These are phyloP conservation scores for Opisthograptis luteolata DNA, from an alignment of 2,888 invertebrate genomes.

Conservation along the genomic window DNA sequence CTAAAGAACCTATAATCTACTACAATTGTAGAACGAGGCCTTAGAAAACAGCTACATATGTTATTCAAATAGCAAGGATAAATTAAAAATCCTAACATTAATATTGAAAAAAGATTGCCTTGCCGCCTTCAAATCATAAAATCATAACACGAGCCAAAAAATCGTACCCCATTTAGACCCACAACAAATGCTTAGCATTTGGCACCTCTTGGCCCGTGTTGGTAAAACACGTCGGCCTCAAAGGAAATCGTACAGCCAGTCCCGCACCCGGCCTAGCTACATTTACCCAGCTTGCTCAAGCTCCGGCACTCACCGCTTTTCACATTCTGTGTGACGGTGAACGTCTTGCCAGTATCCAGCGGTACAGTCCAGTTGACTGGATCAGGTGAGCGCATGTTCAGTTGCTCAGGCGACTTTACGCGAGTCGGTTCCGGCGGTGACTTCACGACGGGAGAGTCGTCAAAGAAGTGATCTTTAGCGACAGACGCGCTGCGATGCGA, in stretches of 20 bases:
- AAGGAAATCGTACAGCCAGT: constrained; percentile 32
- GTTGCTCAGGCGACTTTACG: constrained; percentile 96
- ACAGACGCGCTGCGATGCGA: constrained; percentile 80
- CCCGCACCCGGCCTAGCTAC: constrained; percentile 25
- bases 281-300: constrained; percentile 47
- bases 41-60: too few species aligned
- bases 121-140: too few species aligned
- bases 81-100: too few species aligned
- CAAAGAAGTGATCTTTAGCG: constrained; percentile 81
- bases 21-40: too few species aligned
- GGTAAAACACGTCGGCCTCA: constrained; percentile 23
- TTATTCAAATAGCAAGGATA: too few species aligned
- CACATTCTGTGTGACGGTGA: constrained; percentile 96
- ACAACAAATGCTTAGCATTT: constrained; percentile 9
- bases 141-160: too few species aligned
- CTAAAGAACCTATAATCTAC: too few species aligned
- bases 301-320: constrained; percentile 83
- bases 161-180: constrained; percentile 16
- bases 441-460: constrained; percentile 89
- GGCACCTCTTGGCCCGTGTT: constrained; percentile 13
- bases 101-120: too few species aligned
- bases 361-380: constrained; percentile 98
- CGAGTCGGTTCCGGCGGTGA: constrained; percentile 96
- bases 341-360: constrained; percentile 96
- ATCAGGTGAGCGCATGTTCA: constrained; percentile 96